Conservation (phyloP, 2,113 vertebrate species). For the human (Homo sapiens) region DNA sequence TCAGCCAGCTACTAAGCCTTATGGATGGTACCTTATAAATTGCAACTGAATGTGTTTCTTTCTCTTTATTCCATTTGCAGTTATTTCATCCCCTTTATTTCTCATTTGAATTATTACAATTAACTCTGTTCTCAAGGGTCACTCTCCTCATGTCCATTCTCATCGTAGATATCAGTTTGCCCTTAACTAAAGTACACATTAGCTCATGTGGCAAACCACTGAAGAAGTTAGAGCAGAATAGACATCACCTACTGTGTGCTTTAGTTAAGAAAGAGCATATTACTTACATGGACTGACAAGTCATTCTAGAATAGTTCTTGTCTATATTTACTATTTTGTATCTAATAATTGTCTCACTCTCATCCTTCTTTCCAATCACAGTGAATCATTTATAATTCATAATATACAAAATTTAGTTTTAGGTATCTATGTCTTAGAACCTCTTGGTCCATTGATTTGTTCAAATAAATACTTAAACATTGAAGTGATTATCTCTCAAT, state of each 20-base stretch:
- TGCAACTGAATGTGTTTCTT: neutral
- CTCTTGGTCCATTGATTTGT: neutral
- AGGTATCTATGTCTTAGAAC: neutral
- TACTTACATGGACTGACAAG: neutral
- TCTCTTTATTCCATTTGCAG: neutral
- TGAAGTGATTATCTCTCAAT: neutral
- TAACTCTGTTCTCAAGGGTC: neutral
- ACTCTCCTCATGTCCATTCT: neutral
- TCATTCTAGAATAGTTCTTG: neutral
- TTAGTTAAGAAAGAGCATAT: conserved; percentile 16
- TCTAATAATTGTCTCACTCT: neutral
- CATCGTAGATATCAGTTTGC: neutral
- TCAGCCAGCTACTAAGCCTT: neutral
- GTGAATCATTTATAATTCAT: neutral
- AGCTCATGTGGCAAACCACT: neutral
- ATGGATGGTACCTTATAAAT: neutral
- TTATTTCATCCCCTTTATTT: neutral
- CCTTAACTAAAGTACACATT: neutral
- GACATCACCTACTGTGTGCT: neutral
- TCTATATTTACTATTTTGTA: neutral
- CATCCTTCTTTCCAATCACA: neutral
- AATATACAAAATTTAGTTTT: neutral
- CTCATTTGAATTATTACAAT: neutral
- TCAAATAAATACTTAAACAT: neutral
- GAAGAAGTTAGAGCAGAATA: too few species aligned